A percentile compares a stretch with the other conserved stretches of the same genome.
Evolutionary conservation across 2,113 vertebrate genomes (phyloP).

Genomic region (Choloepus hoffmanni): DNA sequence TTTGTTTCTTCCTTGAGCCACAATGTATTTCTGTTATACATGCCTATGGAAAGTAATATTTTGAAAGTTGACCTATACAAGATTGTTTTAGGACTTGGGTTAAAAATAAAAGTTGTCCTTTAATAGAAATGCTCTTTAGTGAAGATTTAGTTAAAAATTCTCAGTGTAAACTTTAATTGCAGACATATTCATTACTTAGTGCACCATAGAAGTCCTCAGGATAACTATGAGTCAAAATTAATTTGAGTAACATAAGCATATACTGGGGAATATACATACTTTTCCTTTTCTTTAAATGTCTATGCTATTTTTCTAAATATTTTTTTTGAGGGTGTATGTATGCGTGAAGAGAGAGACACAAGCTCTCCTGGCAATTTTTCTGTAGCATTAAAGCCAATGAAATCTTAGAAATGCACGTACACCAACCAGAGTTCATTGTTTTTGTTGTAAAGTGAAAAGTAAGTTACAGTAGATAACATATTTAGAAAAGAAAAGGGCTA

Average conservation of each 20-base stretch:
- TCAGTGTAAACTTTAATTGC: constrained; percentile 6
- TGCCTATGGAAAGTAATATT: neutral
- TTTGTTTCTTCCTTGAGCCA: neutral
- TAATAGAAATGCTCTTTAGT: neutral
- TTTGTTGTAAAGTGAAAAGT: neutral
- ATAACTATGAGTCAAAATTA: neutral
- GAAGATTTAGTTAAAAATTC: no score
- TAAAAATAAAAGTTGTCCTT: constrained; percentile 25
- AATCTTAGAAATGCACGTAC: neutral
- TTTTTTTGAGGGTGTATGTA: no score
- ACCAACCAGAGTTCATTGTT: neutral
- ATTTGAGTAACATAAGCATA: neutral
- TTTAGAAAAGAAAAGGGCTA: neutral
- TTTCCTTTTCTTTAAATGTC: neutral
- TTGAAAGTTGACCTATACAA: neutral
- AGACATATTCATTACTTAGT: neutral
- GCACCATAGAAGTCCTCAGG: neutral
- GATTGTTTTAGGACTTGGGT: neutral
- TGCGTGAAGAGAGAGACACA: neutral
- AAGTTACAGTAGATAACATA: neutral
- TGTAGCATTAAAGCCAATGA: neutral
- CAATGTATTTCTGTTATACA: neutral
- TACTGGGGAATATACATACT: neutral
- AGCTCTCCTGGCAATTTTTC: neutral
- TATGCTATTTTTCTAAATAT: neutral